Conservation (phyloP, 2,113 vertebrate genomes). For the Passer domesticus region DNA sequence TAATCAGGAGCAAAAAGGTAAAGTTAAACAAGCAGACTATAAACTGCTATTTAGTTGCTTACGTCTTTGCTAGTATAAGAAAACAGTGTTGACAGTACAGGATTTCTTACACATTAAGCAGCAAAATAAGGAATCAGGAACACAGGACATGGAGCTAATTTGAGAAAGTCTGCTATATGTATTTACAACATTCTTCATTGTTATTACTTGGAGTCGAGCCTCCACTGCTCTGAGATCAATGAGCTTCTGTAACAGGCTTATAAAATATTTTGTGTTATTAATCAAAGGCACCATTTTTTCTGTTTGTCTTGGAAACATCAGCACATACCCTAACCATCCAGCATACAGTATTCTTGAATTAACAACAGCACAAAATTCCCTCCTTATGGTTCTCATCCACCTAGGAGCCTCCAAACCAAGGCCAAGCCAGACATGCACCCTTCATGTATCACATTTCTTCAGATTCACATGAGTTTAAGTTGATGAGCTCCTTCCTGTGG, state of each 20-base stretch:
- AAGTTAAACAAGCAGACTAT: not conserved
- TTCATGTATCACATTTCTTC: not conserved
- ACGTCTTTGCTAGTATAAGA: not conserved
- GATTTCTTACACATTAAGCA: not conserved
- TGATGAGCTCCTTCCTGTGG: not conserved
- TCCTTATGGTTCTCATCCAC: not conserved
- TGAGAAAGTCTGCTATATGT: not conserved
- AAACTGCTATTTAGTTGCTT: not conserved
- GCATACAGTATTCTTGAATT: not conserved
- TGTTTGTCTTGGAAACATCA: not conserved
- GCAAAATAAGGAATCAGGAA: not conserved
- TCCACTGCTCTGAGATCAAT: not conserved
- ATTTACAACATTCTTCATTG: not conserved
- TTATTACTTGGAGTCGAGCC: not conserved
- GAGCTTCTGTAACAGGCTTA: not conserved
- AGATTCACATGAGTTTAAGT: not conserved
- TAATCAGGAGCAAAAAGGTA: not conserved
- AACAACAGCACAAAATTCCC: not conserved
- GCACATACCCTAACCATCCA: not conserved
- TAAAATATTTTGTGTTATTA: not conserved
- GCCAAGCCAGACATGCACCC: not conserved
- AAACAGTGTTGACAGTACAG: not conserved
- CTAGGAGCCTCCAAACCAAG: not conserved
- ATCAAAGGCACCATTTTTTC: conserved; percentile 51
- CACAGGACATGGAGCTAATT: not conserved